Base-by-base conservation (phyloP, 2,113 vertebrate species). In the Sebastes schlegelii region DNA sequence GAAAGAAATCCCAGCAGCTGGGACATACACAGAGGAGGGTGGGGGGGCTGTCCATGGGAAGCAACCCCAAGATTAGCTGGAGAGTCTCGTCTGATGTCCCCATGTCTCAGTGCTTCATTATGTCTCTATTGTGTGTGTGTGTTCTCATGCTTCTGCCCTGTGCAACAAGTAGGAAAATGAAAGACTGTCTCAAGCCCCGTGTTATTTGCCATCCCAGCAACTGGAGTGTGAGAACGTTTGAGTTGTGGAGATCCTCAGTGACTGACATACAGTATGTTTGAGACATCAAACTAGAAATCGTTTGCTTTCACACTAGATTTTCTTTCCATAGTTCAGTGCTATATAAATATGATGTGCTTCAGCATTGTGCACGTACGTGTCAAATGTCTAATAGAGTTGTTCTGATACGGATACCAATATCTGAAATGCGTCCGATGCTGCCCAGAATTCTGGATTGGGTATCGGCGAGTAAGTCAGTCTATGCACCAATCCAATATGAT, bases 1-100 rank as follows among this genome's bases (percentile, higher is more conserved):
- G 84, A 87, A 86, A 88, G 86, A 84, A 83, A 83, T 81, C 88
- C 80, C 86, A 90, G 90, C 89, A 92, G 91, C 86, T 89, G 85
- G 83, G 81, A 65, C 23, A 83, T 82, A 83, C 71, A 57, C 58
- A n/a, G 61, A 42, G 78, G 79, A 78, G 77, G 48, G 48, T 67
- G 77, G 14, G 87, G 73, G 80, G 68, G 58, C 16, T 73, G 68
- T 73, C 84, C 91, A 86, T 92, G 92, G 91, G 93, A 93, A 92
- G 74, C 83, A 77, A 80, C 79, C 77, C 71, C 76, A 48, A 90
- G 84, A 93, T 93, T 88, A 93, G 87, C 85, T 80, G 78, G 86
- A 87, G 76, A 90, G 88, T 84, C 84, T 86, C 5, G 74, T 85
- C 88, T 91, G 88, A 86, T 87, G 86, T 85, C 86, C 86, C 61